Conservation (phyloP, 2,113 vertebrate species). For the Theristicus caerulescens region DNA sequence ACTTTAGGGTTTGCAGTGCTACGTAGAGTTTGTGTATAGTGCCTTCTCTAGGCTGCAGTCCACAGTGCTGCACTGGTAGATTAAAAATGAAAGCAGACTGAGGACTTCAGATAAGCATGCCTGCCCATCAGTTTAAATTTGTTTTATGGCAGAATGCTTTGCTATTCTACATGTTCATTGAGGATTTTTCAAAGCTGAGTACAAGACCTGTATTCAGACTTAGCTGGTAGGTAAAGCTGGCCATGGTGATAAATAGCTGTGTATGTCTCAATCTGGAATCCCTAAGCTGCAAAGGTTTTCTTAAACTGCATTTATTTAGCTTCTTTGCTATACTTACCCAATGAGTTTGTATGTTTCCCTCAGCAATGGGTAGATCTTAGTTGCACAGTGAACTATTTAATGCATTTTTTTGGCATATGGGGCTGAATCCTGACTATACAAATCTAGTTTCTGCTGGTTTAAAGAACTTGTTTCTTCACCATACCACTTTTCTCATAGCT, state of each 20-base stretch:
- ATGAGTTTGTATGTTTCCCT: neutral
- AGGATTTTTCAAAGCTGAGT: neutral
- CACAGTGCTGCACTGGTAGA: neutral
- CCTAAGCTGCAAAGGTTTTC: neutral
- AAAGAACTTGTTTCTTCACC: neutral
- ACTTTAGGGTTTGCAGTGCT: neutral
- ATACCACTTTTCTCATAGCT: neutral
- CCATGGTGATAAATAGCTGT: neutral
- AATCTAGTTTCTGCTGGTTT: neutral
- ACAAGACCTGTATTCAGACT: neutral
- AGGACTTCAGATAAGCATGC: neutral
- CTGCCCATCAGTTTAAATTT: neutral
- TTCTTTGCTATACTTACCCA: neutral
- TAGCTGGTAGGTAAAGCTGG: neutral
- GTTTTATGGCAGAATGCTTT: neutral
- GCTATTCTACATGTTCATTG: fast-evolving
- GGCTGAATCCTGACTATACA: neutral
- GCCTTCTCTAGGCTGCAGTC: neutral
- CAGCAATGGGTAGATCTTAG: neutral
- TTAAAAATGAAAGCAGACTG: neutral
- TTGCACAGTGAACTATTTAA: neutral
- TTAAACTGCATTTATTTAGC: neutral
- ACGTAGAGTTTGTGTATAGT: neutral
- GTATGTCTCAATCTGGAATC: neutral
- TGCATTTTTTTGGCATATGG: neutral